Base-by-base conservation (phyloP, 1,140 invertebrate genomes). In the Hypsibius dujardini region DNA sequence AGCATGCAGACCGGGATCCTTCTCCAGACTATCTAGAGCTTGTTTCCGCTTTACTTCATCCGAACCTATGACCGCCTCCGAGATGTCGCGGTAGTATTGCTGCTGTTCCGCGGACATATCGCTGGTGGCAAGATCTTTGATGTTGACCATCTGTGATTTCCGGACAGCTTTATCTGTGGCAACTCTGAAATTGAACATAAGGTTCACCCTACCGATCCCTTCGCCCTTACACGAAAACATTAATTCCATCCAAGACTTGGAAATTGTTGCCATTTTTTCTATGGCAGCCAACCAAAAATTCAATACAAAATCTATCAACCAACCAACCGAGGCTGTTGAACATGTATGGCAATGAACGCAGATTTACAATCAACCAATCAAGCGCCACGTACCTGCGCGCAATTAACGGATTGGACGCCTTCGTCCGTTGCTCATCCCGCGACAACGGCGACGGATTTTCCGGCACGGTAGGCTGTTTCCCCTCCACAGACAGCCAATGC, bases 61-160 rank as follows among this genome's bases (percentile, higher is more conserved):
- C 3, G 92, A 90, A 46, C 96, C 96, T 15, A 99, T 95, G 83
- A 95, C 97, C 2, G 95, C 94, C 81, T 99, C 96, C 1, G 95
- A 98, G 70, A 98, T 97, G 83, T 99, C 95, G 79, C 98, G 98
- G 76, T 98, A 99, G 81, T 98, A 99, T 47, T 98, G 80, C 79
- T 99, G 96, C 77, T 98, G 96, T 78, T 99, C 96, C 81, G 96
- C 93, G 73, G 92, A 95, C 12, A 97, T 80, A 79, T 97, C 94
- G 78, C 97, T 93, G 1, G 90, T 96, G 0, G 93, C 91, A 46
- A 96, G 79, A 79, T 96, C 91, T 77, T 97, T 98, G 15, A 97
- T 88, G 77, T 92, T 90, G 1, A 94, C 90, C 47, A 90, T 90
- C 78, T 94, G 90, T 46, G 89, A 14, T 42, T 70, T 70, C 56